Percentiles rank a stretch among this genome's conserved stretches.
Evolutionary conservation across 2,113 vertebrate species (phyloP).

Genomic region (Sisor rabdophorus): DNA sequence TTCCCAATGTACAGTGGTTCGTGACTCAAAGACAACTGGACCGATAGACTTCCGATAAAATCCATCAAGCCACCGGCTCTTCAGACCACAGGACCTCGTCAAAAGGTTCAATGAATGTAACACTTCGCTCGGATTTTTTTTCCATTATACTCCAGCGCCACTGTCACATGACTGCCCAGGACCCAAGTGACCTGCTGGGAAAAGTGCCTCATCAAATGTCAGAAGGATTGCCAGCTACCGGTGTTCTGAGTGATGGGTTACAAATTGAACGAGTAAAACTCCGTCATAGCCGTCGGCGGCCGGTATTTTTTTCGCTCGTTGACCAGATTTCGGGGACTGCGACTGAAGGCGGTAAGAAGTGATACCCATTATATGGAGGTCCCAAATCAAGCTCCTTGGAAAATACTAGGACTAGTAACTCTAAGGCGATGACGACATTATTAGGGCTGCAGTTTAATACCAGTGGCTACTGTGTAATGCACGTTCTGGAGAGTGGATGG

Average conservation of each 20-base stretch:
- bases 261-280: constrained; percentile 37
- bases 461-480: no score
- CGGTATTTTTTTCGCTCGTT: constrained; percentile 22
- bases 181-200: constrained; percentile 6
- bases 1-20: neutral
- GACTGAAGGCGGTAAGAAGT: no score
- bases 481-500: no score
- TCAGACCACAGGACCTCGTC: neutral
- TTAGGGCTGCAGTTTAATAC: no score
- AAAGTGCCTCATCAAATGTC: constrained; percentile 18
- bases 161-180: neutral
- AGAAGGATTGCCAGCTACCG: neutral
- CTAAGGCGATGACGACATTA: no score
- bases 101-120: constrained; percentile 10
- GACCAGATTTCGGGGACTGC: neutral
- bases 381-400: no score
- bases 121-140: neutral
- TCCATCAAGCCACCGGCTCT: constrained; percentile 11
- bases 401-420: no score
- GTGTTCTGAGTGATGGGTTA: constrained; percentile 31
- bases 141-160: neutral
- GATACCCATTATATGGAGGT: no score
- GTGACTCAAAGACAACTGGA: neutral
- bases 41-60: constrained; percentile 4
- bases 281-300: constrained; percentile 18